These are phyloP conservation scores for Lithophane leautieri DNA, from an alignment of 2,888 invertebrate species.

Conservation along the genomic window DNA sequence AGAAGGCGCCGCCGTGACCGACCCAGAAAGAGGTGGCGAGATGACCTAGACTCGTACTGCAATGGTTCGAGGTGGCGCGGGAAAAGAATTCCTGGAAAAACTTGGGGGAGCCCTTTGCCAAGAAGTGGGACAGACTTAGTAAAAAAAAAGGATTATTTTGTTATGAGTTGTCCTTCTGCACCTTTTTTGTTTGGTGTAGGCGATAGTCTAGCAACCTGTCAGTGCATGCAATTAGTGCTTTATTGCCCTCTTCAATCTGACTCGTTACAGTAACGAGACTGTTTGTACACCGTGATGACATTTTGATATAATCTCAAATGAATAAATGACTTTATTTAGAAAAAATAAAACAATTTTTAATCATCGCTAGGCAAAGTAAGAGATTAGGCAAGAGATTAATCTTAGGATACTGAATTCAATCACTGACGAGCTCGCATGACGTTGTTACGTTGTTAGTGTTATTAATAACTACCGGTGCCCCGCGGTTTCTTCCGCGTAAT, in stretches of 20 bases:
- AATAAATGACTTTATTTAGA: conserved; percentile 25
- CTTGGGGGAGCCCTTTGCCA: background rate
- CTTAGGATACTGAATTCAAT: conserved; percentile 17
- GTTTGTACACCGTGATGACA: conserved; percentile 18
- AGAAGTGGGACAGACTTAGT: background rate
- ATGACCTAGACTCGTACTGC: background rate
- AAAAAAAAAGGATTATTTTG: background rate
- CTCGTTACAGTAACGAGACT: conserved; percentile 45
- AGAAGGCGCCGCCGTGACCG: too few relatives aligned
- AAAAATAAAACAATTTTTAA: background rate
- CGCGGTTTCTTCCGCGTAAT: too few relatives aligned
- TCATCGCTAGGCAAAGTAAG: background rate
- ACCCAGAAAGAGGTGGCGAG: background rate
- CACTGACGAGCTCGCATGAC: background rate
- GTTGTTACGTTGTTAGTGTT: background rate
- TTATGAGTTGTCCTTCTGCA: conserved; percentile 19
- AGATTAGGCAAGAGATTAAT: conserved; percentile 10
- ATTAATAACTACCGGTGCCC: too few relatives aligned
- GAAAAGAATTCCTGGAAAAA: background rate
- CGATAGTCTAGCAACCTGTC: conserved; percentile 29
- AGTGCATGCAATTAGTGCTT: conserved; percentile 57
- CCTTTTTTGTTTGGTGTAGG: background rate
- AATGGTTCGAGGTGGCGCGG: background rate
- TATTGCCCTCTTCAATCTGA: conserved; percentile 57
- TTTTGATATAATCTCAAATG: conserved; percentile 33